Evolutionary conservation across 2,797 vertebrate species (phyloP).

Genomic region (Spinibarbus caldwelli): DNA sequence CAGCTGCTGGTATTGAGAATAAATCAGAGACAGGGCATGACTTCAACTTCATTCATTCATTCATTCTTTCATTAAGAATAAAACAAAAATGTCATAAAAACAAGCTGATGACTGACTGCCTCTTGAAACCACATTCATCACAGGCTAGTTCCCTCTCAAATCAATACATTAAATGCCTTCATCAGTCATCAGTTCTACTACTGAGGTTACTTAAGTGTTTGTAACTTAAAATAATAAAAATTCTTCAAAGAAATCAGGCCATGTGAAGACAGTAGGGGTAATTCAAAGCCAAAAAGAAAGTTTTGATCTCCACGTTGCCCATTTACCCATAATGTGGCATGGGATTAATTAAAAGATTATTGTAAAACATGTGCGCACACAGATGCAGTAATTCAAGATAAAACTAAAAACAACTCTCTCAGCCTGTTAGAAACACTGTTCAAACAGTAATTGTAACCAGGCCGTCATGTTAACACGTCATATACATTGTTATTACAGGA

Average conservation of each 20-base stretch:
- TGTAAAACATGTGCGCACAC: slow-evolving; percentile 23
- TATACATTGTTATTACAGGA: slow-evolving; percentile 31
- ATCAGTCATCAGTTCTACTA: slow-evolving; percentile 17
- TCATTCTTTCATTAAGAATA: not conserved
- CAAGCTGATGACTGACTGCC: not conserved
- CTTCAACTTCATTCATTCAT: slow-evolving; percentile 39
- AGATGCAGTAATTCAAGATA: slow-evolving; percentile 5
- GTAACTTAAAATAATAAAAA: slow-evolving; percentile 1
- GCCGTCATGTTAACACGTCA: slow-evolving; percentile 30
- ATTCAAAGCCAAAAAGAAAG: not conserved
- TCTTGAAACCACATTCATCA: too few species aligned
- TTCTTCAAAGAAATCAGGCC: slow-evolving; percentile 11
- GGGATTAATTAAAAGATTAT: slow-evolving; percentile 30
- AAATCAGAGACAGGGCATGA: slow-evolving; percentile 6
- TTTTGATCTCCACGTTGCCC: not conserved
- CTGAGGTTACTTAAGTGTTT: slow-evolving; percentile 17
- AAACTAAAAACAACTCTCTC: slow-evolving; percentile 21
- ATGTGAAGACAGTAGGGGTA: slow-evolving; percentile 24
- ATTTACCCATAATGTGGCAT: slow-evolving; percentile 39
- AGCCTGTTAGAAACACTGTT: slow-evolving; percentile 42
- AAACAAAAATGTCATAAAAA: slow-evolving; percentile 31
- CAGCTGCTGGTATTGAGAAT: not conserved
- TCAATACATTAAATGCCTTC: slow-evolving; percentile 2
- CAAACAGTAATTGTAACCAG: slow-evolving; percentile 28
- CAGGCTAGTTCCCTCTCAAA: slow-evolving; percentile 15